Conservation (phyloP, 2,888 invertebrate species). For the Agrochola lychnidis region DNA sequence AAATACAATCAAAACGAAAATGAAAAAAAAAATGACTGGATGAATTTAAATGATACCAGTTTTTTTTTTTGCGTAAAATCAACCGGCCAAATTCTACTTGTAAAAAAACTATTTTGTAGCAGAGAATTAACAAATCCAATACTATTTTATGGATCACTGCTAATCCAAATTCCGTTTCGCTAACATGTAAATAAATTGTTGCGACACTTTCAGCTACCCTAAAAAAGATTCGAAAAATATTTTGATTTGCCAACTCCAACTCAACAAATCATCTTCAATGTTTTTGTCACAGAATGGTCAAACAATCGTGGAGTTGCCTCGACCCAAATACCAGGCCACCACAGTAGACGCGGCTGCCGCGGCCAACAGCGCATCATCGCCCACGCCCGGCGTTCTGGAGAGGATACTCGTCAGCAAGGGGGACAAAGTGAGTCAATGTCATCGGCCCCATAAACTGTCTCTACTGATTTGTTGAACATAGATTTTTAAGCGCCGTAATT, state of each 20-base stretch:
- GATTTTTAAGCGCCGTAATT: background rate
- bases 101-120: background rate
- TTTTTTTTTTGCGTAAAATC: background rate
- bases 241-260: conserved; percentile 35
- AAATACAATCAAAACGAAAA: no score
- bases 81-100: background rate
- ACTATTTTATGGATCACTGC: background rate
- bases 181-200: background rate
- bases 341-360: conserved; percentile 76
- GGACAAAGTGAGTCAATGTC: conserved; percentile 86
- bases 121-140: background rate
- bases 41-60: no score
- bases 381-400: conserved; percentile 99
- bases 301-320: conserved; percentile 91
- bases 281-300: conserved; percentile 91
- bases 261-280: conserved; percentile 28
- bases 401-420: conserved; percentile 96
- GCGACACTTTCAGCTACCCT: background rate
- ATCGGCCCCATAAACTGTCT: conserved; percentile 16
- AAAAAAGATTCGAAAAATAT: conserved; percentile 26
- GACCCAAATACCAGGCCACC: conserved; percentile 90
- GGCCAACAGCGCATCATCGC: conserved; percentile 92
- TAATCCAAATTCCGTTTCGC: background rate
- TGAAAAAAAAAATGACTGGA: no score
- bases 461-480: background rate